A percentile compares a stretch with the other conserved stretches of the same genome.
Conservation (phyloP, 2,888 invertebrate species). For the Ariolimax columbianus region DNA sequence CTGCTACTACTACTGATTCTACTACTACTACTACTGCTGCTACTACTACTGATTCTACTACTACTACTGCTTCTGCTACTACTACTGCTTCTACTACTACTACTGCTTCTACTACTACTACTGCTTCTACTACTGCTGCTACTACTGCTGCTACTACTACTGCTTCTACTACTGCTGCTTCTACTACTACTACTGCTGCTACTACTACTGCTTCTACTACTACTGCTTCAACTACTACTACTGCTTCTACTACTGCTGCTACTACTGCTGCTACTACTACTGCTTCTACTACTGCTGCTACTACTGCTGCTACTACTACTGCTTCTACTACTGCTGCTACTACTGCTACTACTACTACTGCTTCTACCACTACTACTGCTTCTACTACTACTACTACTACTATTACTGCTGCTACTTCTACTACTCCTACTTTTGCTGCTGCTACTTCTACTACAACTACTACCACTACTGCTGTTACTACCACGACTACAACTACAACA, state of each 20-base stretch:
- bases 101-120: neutral
- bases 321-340: conserved; percentile 4
- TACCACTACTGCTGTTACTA: neutral
- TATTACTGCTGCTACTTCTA: too few relatives aligned
- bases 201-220: neutral
- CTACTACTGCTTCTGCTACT: neutral
- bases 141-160: neutral
- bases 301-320: neutral
- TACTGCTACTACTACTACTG: neutral
- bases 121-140: neutral
- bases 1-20: neutral
- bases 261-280: neutral
- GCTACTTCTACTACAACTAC: too few relatives aligned
- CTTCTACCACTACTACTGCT: neutral
- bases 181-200: neutral
- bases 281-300: neutral
- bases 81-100: neutral
- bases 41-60: neutral
- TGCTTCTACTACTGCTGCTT: neutral
- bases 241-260: neutral
- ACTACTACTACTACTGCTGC: neutral
- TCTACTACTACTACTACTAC: too few relatives aligned
- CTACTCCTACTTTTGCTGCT: too few relatives aligned
- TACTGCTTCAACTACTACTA: neutral
- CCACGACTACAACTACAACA: neutral